Evolutionary conservation across 2,888 invertebrate species (phyloP).

Genomic region (Chironomus tentans): DNA sequence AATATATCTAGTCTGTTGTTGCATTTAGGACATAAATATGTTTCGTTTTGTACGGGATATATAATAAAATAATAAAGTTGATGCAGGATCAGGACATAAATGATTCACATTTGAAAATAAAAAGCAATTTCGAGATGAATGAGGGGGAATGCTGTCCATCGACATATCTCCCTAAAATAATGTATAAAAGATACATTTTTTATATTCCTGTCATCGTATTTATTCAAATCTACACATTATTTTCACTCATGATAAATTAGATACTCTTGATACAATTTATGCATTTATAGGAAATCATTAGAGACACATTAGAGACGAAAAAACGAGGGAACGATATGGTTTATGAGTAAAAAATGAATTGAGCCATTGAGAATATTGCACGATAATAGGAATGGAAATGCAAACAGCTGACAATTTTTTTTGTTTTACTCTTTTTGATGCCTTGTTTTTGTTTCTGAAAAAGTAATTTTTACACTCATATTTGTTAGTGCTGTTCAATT

Average conservation of each 20-base stretch:
- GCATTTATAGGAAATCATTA: conserved; percentile 19
- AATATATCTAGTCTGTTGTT: no score
- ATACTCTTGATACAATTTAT: conserved; percentile 16
- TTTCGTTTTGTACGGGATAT: no score
- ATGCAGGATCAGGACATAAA: no score
- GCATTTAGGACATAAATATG: no score
- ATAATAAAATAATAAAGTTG: no score
- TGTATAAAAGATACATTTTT: not conserved
- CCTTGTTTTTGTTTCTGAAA: not conserved
- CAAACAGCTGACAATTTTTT: conserved; percentile 21
- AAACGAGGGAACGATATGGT: not conserved
- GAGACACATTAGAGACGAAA: conserved; percentile 21
- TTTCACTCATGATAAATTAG: conserved; percentile 23
- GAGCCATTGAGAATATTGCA: not conserved
- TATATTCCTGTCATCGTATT: not conserved
- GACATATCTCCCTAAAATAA: not conserved
- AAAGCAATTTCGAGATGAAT: no score
- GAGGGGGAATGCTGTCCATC: not conserved
- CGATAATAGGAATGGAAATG: conserved; percentile 10
- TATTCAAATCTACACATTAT: conserved; percentile 4
- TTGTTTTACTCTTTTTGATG: no score
- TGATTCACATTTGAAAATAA: no score
- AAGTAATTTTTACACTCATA: not conserved
- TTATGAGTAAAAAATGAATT: not conserved
- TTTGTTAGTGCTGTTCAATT: no score